A percentile compares a stretch with the other conserved stretches of the same genome.
phyloP scores from a whole-genome alignment of 2,113 vertebrate species.

The Forbesichthys papilliferus region DNA sequence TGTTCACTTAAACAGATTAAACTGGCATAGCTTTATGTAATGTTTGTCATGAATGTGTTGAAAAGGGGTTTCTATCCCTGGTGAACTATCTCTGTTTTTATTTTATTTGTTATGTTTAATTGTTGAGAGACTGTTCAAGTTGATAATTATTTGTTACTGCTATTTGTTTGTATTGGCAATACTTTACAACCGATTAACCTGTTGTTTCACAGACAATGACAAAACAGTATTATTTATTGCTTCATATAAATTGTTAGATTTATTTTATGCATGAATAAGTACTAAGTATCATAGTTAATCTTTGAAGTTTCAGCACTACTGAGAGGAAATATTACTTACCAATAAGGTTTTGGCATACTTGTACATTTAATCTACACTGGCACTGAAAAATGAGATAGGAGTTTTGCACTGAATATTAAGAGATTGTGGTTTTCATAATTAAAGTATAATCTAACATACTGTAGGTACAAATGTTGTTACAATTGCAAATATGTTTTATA shows the following conservation, averaged over 20 bases:
- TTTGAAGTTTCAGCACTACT: slow-evolving; percentile 16
- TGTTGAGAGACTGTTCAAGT: slow-evolving; percentile 9
- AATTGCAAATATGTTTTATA: too few relatives aligned
- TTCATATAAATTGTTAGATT: slow-evolving; percentile 29
- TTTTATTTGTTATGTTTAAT: slow-evolving; percentile 9
- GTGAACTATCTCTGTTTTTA: slow-evolving; percentile 21
- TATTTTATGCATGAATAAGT: slow-evolving; percentile 46
- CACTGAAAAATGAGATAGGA: background rate
- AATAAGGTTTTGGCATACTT: background rate
- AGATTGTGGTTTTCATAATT: too few relatives aligned
- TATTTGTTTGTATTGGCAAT: slow-evolving; percentile 2
- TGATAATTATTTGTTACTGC: slow-evolving; percentile 12
- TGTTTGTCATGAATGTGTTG: slow-evolving; percentile 10
- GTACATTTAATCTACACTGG: background rate
- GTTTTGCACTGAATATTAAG: too few relatives aligned
- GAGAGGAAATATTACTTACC: slow-evolving; percentile 7
- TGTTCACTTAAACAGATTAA: slow-evolving; percentile 10
- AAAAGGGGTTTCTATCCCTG: slow-evolving; percentile 4
- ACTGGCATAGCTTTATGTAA: background rate
- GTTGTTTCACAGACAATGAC: slow-evolving; percentile 29
- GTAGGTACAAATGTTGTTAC: too few relatives aligned
- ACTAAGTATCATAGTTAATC: slow-evolving; percentile 24
- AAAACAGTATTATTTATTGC: slow-evolving; percentile 23
- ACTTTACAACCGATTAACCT: slow-evolving; percentile 21
- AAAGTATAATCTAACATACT: too few relatives aligned